Base-by-base conservation (phyloP, 2,113 vertebrate species). In the Crotophaga sulcirostris region DNA sequence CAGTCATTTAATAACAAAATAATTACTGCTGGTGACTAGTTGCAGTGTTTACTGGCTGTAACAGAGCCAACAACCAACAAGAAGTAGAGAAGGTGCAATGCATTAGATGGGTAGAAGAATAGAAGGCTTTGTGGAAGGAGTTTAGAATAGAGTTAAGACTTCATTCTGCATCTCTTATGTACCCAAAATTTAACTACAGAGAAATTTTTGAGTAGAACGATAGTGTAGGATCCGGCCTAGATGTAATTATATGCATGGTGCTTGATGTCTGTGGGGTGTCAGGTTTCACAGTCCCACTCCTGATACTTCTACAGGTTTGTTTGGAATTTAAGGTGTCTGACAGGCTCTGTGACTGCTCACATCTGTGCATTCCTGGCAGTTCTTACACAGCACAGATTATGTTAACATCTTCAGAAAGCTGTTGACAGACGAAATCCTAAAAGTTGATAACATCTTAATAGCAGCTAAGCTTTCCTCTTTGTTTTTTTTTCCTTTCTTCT, bases 341-440 rank as follows among this genome's bases (percentile, higher is more conserved):
- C 87, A 74, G 55, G 40, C 42, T 62, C 52, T 76, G 68, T 79
- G 58, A 38, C 73, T 79, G 91, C 73, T 74, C 70, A 69, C 56
- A 59, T 68, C 91, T 92, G 31, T 60, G 52, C 59, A 79, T 94
- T 76, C 49, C 68, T 42, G 19, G 60, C 11, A 2, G 75, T 28
- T 91, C 45, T 74, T 49, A 60, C 7, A 10, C 60, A 52, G 58
- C 42, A 59, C 23, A 72, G 52, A 14, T 40, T 69, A 64, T 59
- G 54, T 62, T 91, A 84, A 67, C 26, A 23, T 83, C 81, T 88
- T 38, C 67, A 49, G 42, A 75, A 79, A 55, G 33, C 80, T 92
- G 64, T 67, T 83, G 85, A 90, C 91, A 94, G 81, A 77, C 72
- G 88, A 80, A 93, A 88, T 66, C 42, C 72, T 94, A 40, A 87